Evolutionary conservation across 2,113 vertebrate species (phyloP), one percentile per base, ranked within the genome.

Genomic region (Neogale vison): DNA sequence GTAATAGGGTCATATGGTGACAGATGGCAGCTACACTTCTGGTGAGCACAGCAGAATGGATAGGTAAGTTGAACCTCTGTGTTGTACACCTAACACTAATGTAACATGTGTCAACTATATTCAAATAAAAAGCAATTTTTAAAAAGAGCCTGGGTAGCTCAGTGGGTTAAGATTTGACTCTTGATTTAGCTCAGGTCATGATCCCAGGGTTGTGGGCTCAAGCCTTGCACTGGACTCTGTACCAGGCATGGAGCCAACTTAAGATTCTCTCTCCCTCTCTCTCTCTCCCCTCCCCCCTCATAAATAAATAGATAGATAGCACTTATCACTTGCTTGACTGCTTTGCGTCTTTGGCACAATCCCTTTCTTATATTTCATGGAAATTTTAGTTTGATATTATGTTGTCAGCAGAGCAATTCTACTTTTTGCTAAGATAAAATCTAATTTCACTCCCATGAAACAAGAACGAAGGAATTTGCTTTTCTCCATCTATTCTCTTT

Each of bases 371-470:
- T 39, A 69, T 65, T 79, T 52, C 36, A 95, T 47, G 47, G 42
- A 85, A 96, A 92, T 94, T 96, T 93, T 79, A 80, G 65, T 92
- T 91, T 57, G 45, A 91, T 57, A 71, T 23, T 82, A n/a, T 93
- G 84, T 92, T 84, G 74, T 94, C 88, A 96, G 72, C 47, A 88
- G 1, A 88, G 93, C 65, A 81, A 57, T 86, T 94, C 52, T 82
- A 88, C 31, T 29, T 72, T 81, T 89, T 94, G 81, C 71, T 72
- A 95, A 97, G 67, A 88, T 87, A 94, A 97, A 92, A 72, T 88
- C 69, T 86, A 96, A 97, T 85, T 94, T 88, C 52, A 90, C 36
- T 59, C 7, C 45, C 14, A 93, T 7, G 79, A 92, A 95, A 96
- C 39, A 52, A 96, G 61, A 93, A 92, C 31, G 29, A 82, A 94